These are phyloP conservation scores for Amphilophus citrinellus DNA, from an alignment of 2,113 vertebrate genomes.

Conservation along the genomic window DNA sequence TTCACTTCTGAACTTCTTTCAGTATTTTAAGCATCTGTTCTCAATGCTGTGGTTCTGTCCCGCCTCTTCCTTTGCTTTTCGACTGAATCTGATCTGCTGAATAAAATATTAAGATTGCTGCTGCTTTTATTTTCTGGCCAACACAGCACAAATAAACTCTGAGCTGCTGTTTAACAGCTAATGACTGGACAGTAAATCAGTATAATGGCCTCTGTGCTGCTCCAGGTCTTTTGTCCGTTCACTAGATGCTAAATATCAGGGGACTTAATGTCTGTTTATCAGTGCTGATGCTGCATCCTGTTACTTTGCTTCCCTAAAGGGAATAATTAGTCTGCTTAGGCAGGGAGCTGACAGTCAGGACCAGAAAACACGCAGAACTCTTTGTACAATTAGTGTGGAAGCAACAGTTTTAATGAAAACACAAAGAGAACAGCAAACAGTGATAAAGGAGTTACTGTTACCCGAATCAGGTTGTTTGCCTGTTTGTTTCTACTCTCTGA, in stretches of 20 bases:
- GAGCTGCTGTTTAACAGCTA: conserved; percentile 9
- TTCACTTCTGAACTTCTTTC: not conserved
- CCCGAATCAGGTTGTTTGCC: not conserved
- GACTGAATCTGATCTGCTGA: not conserved
- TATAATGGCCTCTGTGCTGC: not conserved
- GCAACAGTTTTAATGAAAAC: not conserved
- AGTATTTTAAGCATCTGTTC: no score
- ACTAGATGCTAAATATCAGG: not conserved
- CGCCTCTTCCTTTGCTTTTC: not conserved
- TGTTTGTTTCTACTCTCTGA: not conserved
- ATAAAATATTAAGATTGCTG: not conserved
- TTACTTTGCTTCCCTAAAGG: not conserved
- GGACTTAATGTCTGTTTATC: not conserved
- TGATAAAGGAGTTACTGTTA: not conserved
- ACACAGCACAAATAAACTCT: not conserved
- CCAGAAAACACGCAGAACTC: not conserved
- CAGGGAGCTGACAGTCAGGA: not conserved
- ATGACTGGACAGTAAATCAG: not conserved
- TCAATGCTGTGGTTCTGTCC: not conserved
- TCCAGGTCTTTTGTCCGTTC: not conserved
- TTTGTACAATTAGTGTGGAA: not conserved
- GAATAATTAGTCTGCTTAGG: not conserved
- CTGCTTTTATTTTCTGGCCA: not conserved
- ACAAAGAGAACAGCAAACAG: not conserved
- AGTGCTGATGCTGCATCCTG: not conserved